Evolutionary conservation across 2,113 vertebrate genomes (phyloP).

Genomic region (Colinus virginianus): DNA sequence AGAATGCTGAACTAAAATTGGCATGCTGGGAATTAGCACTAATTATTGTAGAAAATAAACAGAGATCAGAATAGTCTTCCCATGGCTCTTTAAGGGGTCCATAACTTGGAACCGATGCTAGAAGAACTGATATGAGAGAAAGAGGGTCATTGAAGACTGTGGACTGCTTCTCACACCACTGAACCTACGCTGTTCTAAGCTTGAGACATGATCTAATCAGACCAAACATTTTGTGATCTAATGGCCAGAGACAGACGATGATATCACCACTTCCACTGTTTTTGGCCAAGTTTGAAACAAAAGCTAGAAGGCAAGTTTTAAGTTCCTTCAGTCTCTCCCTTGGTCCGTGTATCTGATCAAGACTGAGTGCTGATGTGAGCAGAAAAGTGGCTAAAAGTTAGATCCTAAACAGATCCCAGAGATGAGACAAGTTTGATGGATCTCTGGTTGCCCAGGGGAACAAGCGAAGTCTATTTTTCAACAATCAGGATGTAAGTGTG

Average conservation of each 20-base stretch:
- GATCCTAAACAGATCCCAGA: background rate
- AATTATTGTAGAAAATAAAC: background rate
- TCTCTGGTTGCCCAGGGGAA: background rate
- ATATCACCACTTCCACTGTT: conserved; percentile 13
- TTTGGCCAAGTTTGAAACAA: conserved; percentile 4
- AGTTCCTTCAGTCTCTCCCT: background rate
- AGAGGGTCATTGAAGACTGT: conserved; percentile 16
- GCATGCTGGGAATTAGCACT: background rate
- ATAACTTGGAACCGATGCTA: background rate
- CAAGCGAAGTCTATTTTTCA: background rate
- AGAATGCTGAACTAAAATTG: background rate
- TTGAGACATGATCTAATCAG: conserved; percentile 58
- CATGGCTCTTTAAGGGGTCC: background rate
- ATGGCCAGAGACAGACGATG: conserved; percentile 30
- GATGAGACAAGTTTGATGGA: background rate
- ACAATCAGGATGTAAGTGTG: background rate
- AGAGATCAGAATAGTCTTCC: background rate
- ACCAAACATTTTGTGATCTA: conserved; percentile 21
- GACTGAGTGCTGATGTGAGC: background rate
- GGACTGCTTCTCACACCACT: background rate
- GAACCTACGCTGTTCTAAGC: background rate
- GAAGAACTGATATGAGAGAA: background rate
- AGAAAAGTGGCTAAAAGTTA: background rate
- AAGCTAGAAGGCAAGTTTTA: background rate
- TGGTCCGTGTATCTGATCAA: background rate